phyloP scores from a whole-genome alignment of 2,113 vertebrate species.

The Hippocampus zosterae region DNA sequence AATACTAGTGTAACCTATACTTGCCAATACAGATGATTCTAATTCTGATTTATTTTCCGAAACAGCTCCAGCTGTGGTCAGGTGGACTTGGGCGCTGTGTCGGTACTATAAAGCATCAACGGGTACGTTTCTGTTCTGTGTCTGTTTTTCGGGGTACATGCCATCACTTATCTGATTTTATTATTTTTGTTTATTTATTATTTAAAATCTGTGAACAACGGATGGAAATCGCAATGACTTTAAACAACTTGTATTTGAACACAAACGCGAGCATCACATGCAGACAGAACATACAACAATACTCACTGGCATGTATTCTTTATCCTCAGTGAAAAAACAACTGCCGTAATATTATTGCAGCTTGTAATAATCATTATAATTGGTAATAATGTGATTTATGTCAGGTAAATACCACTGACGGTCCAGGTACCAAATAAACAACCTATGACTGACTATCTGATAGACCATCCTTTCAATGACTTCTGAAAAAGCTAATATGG shows the following conservation, averaged over 20 bases:
- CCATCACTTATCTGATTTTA: background rate
- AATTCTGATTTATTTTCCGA: slow-evolving; percentile 1
- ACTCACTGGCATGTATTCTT: background rate
- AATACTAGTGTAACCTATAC: too few species aligned
- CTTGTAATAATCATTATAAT: too few species aligned
- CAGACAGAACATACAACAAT: background rate
- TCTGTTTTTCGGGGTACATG: background rate
- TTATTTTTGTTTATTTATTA: background rate
- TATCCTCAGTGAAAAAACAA: too few species aligned
- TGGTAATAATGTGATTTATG: too few species aligned
- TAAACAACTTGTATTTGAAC: background rate
- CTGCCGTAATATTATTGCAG: too few species aligned
- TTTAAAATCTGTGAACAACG: too few species aligned
- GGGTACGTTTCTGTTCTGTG: slow-evolving; percentile 33
- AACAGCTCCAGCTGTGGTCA: slow-evolving; percentile 82
- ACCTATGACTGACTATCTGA: too few species aligned
- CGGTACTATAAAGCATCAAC: slow-evolving; percentile 43
- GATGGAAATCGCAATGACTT: too few species aligned
- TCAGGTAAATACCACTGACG: too few species aligned
- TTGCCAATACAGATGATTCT: background rate
- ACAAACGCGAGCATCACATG: background rate
- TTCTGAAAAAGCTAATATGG: background rate
- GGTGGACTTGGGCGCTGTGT: slow-evolving; percentile 73
- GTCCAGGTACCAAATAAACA: too few species aligned
- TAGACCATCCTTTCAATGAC: background rate